Percentiles rank a stretch among this genome's conserved stretches.
phyloP scores from a whole-genome alignment of 2,113 vertebrate genomes.

The Oenanthe melanoleuca region DNA sequence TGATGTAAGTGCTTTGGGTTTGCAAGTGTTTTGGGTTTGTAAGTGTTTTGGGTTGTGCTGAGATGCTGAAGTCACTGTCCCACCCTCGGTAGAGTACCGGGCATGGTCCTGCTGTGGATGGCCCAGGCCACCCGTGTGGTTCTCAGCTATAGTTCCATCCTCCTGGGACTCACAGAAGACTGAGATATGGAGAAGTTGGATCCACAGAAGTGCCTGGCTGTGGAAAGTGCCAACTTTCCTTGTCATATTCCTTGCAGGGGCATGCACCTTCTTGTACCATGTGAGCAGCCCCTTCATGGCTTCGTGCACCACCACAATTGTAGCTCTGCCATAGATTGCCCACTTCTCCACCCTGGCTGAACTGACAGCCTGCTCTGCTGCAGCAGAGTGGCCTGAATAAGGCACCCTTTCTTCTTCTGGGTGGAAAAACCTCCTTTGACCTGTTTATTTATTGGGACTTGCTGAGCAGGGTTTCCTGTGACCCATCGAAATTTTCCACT shows the following conservation, averaged over 20 bases:
- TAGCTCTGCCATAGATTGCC: neutral
- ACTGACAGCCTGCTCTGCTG: neutral
- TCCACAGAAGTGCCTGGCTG: neutral
- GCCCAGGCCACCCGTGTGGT: neutral
- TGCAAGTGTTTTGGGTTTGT: no score
- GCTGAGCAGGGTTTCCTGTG: neutral
- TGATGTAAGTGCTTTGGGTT: neutral
- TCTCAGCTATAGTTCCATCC: neutral
- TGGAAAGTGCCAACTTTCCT: neutral
- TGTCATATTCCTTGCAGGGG: neutral
- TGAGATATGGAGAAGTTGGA: neutral
- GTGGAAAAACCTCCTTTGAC: neutral
- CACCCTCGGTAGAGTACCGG: neutral
- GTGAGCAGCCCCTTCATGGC: neutral
- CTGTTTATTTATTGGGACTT: neutral
- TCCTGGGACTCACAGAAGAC: neutral
- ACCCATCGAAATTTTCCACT: neutral
- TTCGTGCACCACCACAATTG: neutral
- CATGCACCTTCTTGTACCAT: rapidly evolving
- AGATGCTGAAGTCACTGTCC: neutral
- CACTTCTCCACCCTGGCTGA: neutral
- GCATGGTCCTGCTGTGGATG: neutral
- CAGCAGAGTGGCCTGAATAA: neutral
- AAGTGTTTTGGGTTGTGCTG: neutral
- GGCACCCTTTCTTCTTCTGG: neutral